Percentiles rank a stretch among this genome's conserved stretches.
Conservation (phyloP, 35 echinoderm and acorn worm genomes). For the Anneissia japonica region DNA sequence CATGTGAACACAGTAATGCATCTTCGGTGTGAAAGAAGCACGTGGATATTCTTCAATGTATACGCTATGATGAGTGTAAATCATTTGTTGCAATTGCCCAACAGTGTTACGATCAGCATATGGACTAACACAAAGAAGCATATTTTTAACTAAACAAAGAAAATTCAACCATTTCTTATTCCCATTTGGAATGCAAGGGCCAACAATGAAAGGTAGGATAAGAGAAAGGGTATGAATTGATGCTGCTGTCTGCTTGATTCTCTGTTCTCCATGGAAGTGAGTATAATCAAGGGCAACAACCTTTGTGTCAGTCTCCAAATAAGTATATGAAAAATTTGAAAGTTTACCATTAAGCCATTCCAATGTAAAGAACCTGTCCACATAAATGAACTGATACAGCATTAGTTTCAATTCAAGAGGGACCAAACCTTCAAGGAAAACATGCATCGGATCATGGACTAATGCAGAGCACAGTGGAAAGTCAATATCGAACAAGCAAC, state of each 20-base stretch:
- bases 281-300: slow-evolving; percentile 18
- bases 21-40: slow-evolving; percentile 35
- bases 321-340: slow-evolving; percentile 24
- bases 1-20: slow-evolving; percentile 41
- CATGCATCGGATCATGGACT: slow-evolving; percentile 65
- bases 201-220: slow-evolving; percentile 47
- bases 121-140: slow-evolving; percentile 4
- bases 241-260: slow-evolving; percentile 49
- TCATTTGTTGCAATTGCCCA: neutral
- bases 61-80: neutral
- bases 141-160: slow-evolving; percentile 40
- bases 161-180: slow-evolving; percentile 52
- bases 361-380: slow-evolving; percentile 35
- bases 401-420: slow-evolving; percentile 49
- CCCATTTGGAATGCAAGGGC: slow-evolving; percentile 19
- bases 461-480: slow-evolving; percentile 18
- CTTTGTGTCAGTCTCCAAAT: slow-evolving; percentile 7
- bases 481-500: slow-evolving; percentile 25
- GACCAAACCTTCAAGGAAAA: slow-evolving; percentile 52
- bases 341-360: slow-evolving; percentile 55
- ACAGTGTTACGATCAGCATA: neutral
- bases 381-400: slow-evolving; percentile 25
- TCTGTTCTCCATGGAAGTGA: neutral
- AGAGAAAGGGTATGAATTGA: slow-evolving; percentile 40
- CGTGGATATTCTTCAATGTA: slow-evolving; percentile 2